Conservation (phyloP, 2,113 vertebrate genomes). For the Catharus fuscescens region DNA sequence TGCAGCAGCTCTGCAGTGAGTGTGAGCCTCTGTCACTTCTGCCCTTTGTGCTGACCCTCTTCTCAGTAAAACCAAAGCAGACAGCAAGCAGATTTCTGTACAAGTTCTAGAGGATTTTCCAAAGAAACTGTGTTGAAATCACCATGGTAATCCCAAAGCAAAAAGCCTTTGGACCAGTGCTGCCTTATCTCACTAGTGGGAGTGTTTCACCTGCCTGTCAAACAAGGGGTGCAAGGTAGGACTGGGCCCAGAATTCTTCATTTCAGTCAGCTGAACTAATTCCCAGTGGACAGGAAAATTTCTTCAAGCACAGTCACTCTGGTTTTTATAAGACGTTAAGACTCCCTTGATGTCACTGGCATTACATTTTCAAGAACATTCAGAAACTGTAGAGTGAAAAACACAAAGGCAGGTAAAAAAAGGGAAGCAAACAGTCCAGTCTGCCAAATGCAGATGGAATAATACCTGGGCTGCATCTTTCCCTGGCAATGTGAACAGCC, state of each 20-base stretch:
- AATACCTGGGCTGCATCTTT: background rate
- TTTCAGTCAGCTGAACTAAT: background rate
- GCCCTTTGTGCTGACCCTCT: background rate
- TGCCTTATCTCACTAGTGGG: background rate
- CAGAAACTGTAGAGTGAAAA: background rate
- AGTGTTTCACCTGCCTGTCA: background rate
- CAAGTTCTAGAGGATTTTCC: background rate
- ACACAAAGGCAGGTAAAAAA: background rate
- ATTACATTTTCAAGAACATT: background rate
- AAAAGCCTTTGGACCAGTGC: fast-evolving
- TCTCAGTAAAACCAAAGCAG: background rate
- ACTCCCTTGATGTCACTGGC: background rate
- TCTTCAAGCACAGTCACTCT: background rate
- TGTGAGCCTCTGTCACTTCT: background rate
- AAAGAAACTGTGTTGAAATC: background rate
- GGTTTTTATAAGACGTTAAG: background rate
- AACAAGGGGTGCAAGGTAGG: background rate
- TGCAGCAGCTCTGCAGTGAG: background rate
- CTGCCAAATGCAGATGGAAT: background rate
- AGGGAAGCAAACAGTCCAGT: background rate
- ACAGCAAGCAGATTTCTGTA: background rate
- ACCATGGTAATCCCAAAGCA: too few species aligned
- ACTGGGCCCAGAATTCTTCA: background rate
- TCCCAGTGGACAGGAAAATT: background rate
- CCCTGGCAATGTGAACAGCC: background rate